Evolutionary conservation across 2,888 invertebrate species (phyloP), one percentile per base, ranked within the genome.

Genomic region (Hirtodrosophila duncani): DNA sequence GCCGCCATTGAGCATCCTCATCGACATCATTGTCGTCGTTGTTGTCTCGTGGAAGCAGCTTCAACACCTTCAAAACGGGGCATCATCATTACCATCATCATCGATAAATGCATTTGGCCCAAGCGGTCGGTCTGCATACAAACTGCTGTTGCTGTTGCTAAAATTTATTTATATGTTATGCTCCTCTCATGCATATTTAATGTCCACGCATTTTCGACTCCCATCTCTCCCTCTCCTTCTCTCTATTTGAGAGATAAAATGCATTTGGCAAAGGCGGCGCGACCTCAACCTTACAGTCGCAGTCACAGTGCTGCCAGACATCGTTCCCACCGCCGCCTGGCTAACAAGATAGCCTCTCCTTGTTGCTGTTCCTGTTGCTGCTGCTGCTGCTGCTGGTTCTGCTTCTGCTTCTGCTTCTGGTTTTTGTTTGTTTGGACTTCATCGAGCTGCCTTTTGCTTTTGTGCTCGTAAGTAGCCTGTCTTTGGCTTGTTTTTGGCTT

Each of bases 111-210:
- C 82, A 80, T 78, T 71, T 74, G 74, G n/a, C n/a, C n/a, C 70
- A 74, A 72, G 56, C 56, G 66, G 44, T 61, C 56, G 66, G 44
- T 61, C 50, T 65, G 70, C 70, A 74, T 79, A 81, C 70, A 75
- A 82, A 82, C 78, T 68, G 81, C 52, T n/a, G n/a, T n/a, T n/a
- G n/a, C n/a, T n/a, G n/a, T 63, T 67, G 72, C 78, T 77, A 77
- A n/a, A 80, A 82, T 82, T 75, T 75, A 82, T 75, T 75, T 77
- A 82, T 75, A 71, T 74, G 81, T 74, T 62, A 82, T 82, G 82
- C 71, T 72, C 82, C 43, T 33, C 78, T 75, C 74, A 75, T 75
- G 74, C 81, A 82, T 75, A 82, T 75, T 75, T 75, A 75, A 75
- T 75, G 74, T 80, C 62, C 82, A 75, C 82, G 74, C 82, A 74